Evolutionary conservation across 2,113 vertebrate genomes (phyloP), one percentile per base, ranked within the genome.

Genomic region (Coptodon rendalli): DNA sequence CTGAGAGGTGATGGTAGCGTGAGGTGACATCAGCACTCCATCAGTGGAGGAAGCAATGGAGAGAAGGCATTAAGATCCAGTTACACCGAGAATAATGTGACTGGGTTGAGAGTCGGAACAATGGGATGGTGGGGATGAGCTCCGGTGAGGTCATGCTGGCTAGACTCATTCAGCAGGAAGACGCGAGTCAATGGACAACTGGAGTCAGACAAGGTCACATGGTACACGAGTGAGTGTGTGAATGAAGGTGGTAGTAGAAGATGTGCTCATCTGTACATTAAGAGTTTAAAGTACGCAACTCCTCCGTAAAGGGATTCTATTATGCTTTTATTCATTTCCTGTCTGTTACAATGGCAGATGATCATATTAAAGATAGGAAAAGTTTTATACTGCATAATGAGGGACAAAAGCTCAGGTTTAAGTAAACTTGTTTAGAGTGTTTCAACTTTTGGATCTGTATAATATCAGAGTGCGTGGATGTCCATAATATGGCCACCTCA

Each of bases 21-120:
- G 91, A 90, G 89, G 91, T 95, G 94, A 95, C 94, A 95, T 95
- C 95, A 94, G 94, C 78, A 68, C 87, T 92, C 50, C 89, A 94
- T 93, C 91, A 93, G 84, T 31, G 84, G 73, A 91, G 94, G 92
- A 94, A 94, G 92, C 88, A 50, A 31, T 11, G 85, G 89, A 90
- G 93, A 79, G 85, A 87, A 93, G 91, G 13, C 94, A 95, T 95
- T 93, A 96, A 93, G 94, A 92, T 95, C 94, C 91, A 88, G 92
- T 96, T 95, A 95, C 94, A 95, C 86, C 29, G 86, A 12, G 71
- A 95, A 86, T 88, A 71, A 91, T 86, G 89, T 27, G 89, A 88
- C 86, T 71, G 91, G 78, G 45, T 43, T 24, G 86, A 63, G 82
- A 71, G 86, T 83, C 19, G 11, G 85, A 91, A 92, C 90, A 93